Base-by-base conservation (phyloP, 2,113 vertebrate species). In the Chlorocebus sabaeus region DNA sequence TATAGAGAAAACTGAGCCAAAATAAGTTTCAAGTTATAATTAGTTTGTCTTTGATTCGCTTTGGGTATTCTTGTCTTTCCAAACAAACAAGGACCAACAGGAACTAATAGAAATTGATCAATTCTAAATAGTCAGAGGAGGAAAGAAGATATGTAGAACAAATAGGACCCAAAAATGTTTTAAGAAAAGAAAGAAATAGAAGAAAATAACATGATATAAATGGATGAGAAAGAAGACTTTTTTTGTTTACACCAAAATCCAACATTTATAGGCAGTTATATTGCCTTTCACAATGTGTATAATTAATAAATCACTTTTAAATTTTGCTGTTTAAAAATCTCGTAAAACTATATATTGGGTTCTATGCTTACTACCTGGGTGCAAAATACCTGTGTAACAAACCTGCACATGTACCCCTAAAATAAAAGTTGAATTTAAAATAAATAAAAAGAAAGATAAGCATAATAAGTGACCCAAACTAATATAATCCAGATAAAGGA, bases 1-100 rank as follows among this genome's bases (percentile, higher is more conserved):
- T 35, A 90, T 0, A 55, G 5, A 73, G 10, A 84, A 90, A 97
- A 91, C 81, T 12, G 2, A 75, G 12, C 14, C 50, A 68, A 92
- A 79, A 45, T 52, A 80, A 76, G 25, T 1, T 55, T 6, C 0
- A 73, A 38, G 23, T 13, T 76, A 78, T 23, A 92, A 61, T 89
- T 80, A 86, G n/a, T 93, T 82, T 97, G 38, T 52, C 30, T 18
- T 61, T 93, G 11, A 50, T 76, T 76, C 95, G 75, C 57, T 86
- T 80, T 94, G 20, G 10, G 3, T 16, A 57, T 61, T 82, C 12
- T 70, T 93, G 91, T 38, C 10, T 13, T 55, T 92, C 57, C 57
- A 80, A 80, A 75, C 10, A 93, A 12, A 61, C 0, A 52, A 30
- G 3, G 73, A 6, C n/a, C 20, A 94, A 38, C 0, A 81, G 13